phyloP scores from a whole-genome alignment of 2,113 vertebrate genomes.

The Pseudorasbora parva region DNA sequence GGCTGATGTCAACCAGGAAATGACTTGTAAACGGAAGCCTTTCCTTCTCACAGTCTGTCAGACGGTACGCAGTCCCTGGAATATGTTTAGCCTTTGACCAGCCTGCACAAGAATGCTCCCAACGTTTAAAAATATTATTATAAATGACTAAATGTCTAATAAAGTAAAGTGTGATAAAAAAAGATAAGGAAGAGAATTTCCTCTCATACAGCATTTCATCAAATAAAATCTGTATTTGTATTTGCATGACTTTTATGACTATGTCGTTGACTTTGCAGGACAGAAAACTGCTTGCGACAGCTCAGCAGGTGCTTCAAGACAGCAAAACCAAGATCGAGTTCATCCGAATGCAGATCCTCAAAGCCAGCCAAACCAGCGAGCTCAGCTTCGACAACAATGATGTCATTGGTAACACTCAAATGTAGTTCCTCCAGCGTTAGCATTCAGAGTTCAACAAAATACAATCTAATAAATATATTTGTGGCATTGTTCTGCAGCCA shows the following conservation, averaged over 20 bases:
- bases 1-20: slow-evolving; percentile 75
- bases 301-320: slow-evolving; percentile 98
- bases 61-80: slow-evolving; percentile 60
- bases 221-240: background rate
- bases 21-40: slow-evolving; percentile 68
- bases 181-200: background rate
- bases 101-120: background rate
- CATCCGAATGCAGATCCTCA: slow-evolving; percentile 99
- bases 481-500: slow-evolving; percentile 66
- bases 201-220: no score
- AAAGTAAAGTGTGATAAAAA: background rate
- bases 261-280: slow-evolving; percentile 76
- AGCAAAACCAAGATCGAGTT: slow-evolving; percentile 99
- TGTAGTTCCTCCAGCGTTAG: background rate
- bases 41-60: slow-evolving; percentile 63
- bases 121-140: slow-evolving; percentile 7
- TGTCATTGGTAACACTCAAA: slow-evolving; percentile 70
- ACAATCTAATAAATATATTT: background rate
- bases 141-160: background rate
- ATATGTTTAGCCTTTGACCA: slow-evolving; percentile 57
- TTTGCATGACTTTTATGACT: slow-evolving; percentile 43
- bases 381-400: slow-evolving; percentile 93
- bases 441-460: slow-evolving; percentile 52
- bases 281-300: slow-evolving; percentile 93
- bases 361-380: slow-evolving; percentile 93